Base-by-base conservation (phyloP, 2,797 vertebrate genomes). In the Calcarius lapponicus region DNA sequence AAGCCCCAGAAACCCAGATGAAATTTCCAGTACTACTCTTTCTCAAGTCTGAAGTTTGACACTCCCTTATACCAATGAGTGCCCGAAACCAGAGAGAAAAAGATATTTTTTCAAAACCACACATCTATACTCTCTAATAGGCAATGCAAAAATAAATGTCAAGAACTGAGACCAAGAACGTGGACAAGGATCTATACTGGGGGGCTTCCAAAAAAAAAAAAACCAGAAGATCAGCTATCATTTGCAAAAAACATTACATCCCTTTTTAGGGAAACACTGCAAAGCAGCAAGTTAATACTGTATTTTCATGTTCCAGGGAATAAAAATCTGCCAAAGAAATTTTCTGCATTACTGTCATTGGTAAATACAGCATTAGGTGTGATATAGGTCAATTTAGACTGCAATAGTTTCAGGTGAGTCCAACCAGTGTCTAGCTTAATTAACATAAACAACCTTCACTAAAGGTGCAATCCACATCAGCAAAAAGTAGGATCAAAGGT, bases 301-400 rank as follows among this genome's bases (percentile, higher is more conserved):
- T n/a, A 51, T 34, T 86, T 56, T n/a, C 20, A 32, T 12, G 7
- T 58, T 74, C n/a, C 38, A 78, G 15, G 50, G 25, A 43, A 36
- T 31, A 2, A 2, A 48, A 12, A 21, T 4, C 16, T 61, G 9
- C 8, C 0, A 0, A 57, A 50, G 7, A 45, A 53, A 38, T 29
- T 17, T 24, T 26, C 36, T 31, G 42, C 36, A 15, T 34, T 76
- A n/a, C 12, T 21, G 16, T 22, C 4, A 10, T 0, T 48, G 26
- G 17, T 65, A 78, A 93, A 57, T 21, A 67, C 38, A 60, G 8
- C 17, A 54, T 28, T 19, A 66, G 16, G 25, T 80, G 45, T 8
- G 7, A 76, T 3, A 60, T 3, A 17, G 12, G 42, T 42, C 26
- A 66, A 6, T 53, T 66, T 7, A 38, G 21, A 64, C 0, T 28